Percentiles rank a stretch among this genome's conserved stretches.
Conservation (phyloP, 1,140 invertebrate genomes). For the Diorhabda elongata region DNA sequence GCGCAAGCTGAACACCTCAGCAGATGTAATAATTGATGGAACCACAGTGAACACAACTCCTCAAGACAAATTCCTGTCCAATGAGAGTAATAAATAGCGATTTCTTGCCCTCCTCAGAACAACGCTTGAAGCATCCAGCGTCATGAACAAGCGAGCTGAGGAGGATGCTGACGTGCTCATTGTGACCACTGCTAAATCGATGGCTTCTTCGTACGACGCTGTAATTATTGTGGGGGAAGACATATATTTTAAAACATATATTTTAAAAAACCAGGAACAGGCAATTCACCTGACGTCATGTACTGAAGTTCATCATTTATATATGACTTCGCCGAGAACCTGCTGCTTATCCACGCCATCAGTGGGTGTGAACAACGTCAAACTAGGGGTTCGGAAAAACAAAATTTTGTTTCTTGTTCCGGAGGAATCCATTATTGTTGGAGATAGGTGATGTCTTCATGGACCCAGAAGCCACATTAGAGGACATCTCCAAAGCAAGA, state of each 20-base stretch:
- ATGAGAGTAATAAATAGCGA: conserved; percentile 11
- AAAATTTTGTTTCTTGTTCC: too few relatives aligned
- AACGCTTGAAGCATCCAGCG: background rate
- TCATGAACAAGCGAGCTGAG: background rate
- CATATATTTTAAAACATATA: background rate
- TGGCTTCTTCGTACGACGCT: background rate
- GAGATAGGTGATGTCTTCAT: too few relatives aligned
- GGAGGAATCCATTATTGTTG: too few relatives aligned
- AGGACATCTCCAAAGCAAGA: too few relatives aligned
- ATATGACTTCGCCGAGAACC: background rate
- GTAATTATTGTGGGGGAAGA: background rate
- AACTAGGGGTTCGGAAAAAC: too few relatives aligned
- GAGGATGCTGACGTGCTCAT: conserved; percentile 17
- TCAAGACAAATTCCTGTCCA: conserved; percentile 9
- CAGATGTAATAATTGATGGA: too few relatives aligned
- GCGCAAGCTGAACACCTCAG: too few relatives aligned
- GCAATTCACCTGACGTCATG: background rate
- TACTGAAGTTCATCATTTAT: background rate
- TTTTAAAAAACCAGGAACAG: background rate
- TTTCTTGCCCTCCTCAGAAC: conserved; percentile 5
- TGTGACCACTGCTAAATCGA: conserved; percentile 12
- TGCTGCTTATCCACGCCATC: background rate
- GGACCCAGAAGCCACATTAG: too few relatives aligned
- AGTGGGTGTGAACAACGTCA: background rate
- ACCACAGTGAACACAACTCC: background rate